A percentile compares a stretch with the other conserved stretches of the same genome.
phyloP scores from a whole-genome alignment of 1,140 invertebrate species.

The Drosophila bocqueti region DNA sequence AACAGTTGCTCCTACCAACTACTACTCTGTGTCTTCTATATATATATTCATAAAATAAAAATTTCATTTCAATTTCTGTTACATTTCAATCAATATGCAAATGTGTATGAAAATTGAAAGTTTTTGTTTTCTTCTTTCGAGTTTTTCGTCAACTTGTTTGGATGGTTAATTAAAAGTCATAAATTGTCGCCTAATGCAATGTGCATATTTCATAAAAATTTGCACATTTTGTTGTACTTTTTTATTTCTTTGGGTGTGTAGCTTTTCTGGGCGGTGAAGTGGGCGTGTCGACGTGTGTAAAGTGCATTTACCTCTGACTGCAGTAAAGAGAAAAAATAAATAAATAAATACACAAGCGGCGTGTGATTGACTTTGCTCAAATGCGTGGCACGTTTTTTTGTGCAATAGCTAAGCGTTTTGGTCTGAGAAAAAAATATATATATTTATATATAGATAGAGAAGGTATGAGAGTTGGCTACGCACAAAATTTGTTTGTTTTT shows the following conservation, averaged over 20 bases:
- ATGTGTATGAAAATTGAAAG: constrained; percentile 63
- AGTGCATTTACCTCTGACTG: constrained; percentile 79
- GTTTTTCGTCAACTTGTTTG: constrained; percentile 18
- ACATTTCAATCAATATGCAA: constrained; percentile 70
- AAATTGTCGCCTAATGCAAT: constrained; percentile 71
- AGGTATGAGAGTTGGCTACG: constrained; percentile 28
- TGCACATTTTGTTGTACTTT: constrained; percentile 25
- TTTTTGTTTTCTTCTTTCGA: constrained; percentile 21
- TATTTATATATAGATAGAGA: constrained; percentile 1
- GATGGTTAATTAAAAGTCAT: constrained; percentile 72
- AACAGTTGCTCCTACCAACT: background rate
- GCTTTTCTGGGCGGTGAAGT: constrained; percentile 34
- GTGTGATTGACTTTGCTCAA: constrained; percentile 49
- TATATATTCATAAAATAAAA: background rate
- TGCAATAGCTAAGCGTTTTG: constrained; percentile 55
- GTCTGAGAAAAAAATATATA: constrained; percentile 5
- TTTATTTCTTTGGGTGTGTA: constrained; percentile 24
- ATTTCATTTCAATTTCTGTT: constrained; percentile 22
- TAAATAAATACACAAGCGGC: constrained; percentile 31
- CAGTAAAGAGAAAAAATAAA: constrained; percentile 34
- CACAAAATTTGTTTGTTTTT: constrained; percentile 19
- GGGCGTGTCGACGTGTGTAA: constrained; percentile 29
- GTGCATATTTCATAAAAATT: constrained; percentile 55
- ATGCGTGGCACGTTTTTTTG: constrained; percentile 78
- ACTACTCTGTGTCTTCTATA: background rate